These are phyloP conservation scores for Lophotriccus pileatus DNA, from an alignment of 2,797 vertebrate genomes.

Conservation along the genomic window DNA sequence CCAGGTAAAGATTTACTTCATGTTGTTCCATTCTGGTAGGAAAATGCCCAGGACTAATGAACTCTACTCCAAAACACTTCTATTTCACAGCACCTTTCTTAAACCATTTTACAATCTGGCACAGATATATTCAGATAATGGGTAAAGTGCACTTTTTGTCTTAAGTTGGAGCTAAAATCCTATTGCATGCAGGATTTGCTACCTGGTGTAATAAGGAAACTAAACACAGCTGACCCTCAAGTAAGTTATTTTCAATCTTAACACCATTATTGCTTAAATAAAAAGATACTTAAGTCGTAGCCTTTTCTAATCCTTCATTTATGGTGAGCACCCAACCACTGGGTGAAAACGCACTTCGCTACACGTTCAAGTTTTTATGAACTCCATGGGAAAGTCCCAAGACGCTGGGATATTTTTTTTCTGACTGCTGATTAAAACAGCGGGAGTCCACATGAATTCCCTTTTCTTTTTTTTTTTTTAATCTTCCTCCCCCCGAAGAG, in stretches of 20 bases:
- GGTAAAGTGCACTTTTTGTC: neutral
- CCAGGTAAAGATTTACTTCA: conserved; percentile 25
- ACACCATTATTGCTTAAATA: neutral
- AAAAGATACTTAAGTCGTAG: neutral
- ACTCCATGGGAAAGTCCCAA: neutral
- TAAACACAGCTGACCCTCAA: neutral
- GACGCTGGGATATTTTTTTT: neutral
- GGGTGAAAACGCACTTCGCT: neutral
- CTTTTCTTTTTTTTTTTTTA: neutral
- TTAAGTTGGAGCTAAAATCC: neutral
- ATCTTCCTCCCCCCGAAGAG: neutral
- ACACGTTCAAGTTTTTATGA: neutral
- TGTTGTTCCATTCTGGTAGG: neutral
- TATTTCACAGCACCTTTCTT: neutral
- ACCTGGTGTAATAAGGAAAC: neutral
- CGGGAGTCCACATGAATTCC: neutral
- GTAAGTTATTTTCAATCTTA: neutral
- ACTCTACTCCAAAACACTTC: neutral
- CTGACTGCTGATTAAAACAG: conserved; percentile 28
- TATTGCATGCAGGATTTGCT: neutral
- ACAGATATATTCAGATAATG: neutral
- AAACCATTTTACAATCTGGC: neutral
- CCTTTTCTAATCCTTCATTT: neutral
- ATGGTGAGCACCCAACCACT: neutral
- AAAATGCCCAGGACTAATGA: neutral